Evolutionary conservation across 2,113 vertebrate genomes (phyloP), one percentile per base, ranked within the genome.

Genomic region (Siphamia tubifer): DNA sequence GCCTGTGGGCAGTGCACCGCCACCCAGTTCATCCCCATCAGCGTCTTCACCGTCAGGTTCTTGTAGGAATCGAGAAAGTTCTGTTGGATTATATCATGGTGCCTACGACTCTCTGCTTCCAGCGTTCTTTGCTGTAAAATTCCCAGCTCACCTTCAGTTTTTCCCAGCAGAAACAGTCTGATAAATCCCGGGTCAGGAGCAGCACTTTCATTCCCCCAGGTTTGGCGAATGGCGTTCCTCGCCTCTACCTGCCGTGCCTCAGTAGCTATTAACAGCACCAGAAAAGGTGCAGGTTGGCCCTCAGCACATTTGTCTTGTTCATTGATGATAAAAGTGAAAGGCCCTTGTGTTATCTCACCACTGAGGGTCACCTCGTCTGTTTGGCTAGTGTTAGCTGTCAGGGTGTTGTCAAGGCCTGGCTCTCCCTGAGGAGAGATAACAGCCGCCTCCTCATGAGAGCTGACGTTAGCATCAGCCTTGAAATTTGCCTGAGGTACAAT

Each of bases 1-100:
- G 92, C 91, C 0, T 38, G 77, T 1, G 96, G 94, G 64, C 98
- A 99, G 62, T 96, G 91, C 6, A 87, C 90, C 8, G 95, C 94
- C 40, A 99, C 96, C 98, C 98, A 99, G 82, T 98, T 96, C 94
- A 98, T 96, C 52, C 97, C 98, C 98, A 99, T 99, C 31, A 99
- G 77, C 3, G 97, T 99, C 88, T 99, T 99, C 53, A 95, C 93
- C 13, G 98, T 99, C 71, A 99, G 87, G 74, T 99, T 99, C 36
- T 98, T 95, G 68, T 99, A 99, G 0, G 95, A 94, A 36, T 99
- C 98, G 35, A 94, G 52, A 64, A 97, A 99, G 44, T 98, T 94
- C 78, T 99, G 97, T 86, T 99, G 98, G 67, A 99, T 90, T 69
- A 99, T 96, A 39, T 99, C 98, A 0, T 87, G 95, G 43, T 96